A percentile compares a stretch with the other conserved stretches of the same genome.
These are phyloP conservation scores for Conus ventricosus DNA, from an alignment of 1,140 invertebrate genomes.

Conservation along the genomic window DNA sequence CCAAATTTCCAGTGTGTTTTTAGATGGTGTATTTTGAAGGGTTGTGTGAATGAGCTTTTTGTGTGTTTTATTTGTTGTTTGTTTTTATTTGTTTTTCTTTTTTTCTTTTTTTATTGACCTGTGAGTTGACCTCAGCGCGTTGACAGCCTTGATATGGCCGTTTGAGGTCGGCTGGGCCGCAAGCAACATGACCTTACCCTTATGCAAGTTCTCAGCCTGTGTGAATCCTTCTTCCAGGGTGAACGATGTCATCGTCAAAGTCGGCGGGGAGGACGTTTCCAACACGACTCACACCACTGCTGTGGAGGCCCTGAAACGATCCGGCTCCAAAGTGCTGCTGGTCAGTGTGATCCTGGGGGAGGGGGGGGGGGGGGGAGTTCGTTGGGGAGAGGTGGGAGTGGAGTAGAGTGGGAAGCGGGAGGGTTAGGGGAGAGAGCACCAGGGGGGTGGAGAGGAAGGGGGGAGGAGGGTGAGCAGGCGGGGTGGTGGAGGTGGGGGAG, in stretches of 20 bases:
- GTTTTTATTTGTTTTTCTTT: background rate
- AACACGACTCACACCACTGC: conserved; percentile 94
- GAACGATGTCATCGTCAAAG: conserved; percentile 87
- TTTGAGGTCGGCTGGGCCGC: too few relatives aligned
- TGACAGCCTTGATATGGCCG: too few relatives aligned
- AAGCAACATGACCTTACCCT: background rate
- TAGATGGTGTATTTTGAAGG: too few relatives aligned
- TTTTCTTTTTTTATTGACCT: background rate
- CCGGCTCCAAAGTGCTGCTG: conserved; percentile 94
- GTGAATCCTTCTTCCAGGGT: conserved; percentile 59
- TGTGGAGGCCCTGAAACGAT: conserved; percentile 96
- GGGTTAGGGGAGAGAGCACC: background rate
- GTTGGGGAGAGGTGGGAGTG: background rate
- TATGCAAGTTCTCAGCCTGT: background rate
- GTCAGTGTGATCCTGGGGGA: conserved; percentile 79
- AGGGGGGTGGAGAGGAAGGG: too few relatives aligned
- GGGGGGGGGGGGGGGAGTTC: too few relatives aligned
- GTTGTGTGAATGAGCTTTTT: too few relatives aligned
- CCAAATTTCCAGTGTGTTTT: too few relatives aligned
- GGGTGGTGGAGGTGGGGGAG: too few relatives aligned
- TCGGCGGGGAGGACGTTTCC: conserved; percentile 83
- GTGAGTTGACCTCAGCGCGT: too few relatives aligned
- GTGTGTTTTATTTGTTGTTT: background rate
- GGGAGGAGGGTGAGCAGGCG: too few relatives aligned
- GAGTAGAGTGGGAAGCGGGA: too few relatives aligned